Evolutionary conservation across 2,888 invertebrate genomes (phyloP), one percentile per base, ranked within the genome.

Genomic region (Rhyacophila evoluta): DNA sequence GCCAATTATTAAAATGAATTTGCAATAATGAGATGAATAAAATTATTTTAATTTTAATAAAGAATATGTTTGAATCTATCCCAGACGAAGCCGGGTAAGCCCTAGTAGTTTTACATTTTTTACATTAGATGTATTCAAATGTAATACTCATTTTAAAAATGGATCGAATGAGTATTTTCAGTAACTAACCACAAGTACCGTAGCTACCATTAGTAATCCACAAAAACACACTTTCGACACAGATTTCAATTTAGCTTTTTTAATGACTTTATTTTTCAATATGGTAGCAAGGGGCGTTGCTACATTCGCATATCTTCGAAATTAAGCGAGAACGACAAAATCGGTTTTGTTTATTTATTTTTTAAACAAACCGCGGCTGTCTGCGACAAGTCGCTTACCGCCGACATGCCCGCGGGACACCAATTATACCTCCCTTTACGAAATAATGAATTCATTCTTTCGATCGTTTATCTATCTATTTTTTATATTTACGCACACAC

Each of bases 351-450:
- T 41, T 55, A 38, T 79, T 78, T 79, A 73, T 79, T 76, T 72
- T 76, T 76, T 36, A 55, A 76, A 79, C 73, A 76, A 79, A 77
- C 77, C 72, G 37, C 72, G 72, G 36, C 77, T 82, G 82, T 72
- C 19, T 74, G 79, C 81, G 82, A 82, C 82, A 82, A 79, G 55
- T 74, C 79, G 71, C 75, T 79, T 79, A 79, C 78, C 10, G 75
- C 41, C 38, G 81, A 81, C 78, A 78, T 70, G 81, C 79, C 81
- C 79, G 37, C 78, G 29, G 76, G 81, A 73, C 74, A 81, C 79
- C 81, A 79, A 81, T 81, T 81, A 81, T 70, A 69, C 79, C 79
- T 79, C 73, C 77, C 76, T 81, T 72, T 78, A 78, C 73, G 71
- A 55, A 41, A 70, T 79, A 74, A 79, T 81, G 75, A 74, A 74